Evolutionary conservation across 2,113 vertebrate genomes (phyloP), one percentile per base, ranked within the genome.

Genomic region (Chrysochloris asiatica): DNA sequence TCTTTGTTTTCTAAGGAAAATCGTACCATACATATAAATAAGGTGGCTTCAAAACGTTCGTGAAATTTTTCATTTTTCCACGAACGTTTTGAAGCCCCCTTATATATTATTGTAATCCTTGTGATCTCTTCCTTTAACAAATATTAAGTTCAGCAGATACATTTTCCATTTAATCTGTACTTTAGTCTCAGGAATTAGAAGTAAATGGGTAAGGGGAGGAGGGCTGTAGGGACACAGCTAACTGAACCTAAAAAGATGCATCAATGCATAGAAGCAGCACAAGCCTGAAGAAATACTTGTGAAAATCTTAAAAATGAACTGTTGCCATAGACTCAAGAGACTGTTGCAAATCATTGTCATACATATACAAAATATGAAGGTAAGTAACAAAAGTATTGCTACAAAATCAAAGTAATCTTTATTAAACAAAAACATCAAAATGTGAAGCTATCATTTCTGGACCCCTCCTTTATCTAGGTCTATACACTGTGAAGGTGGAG

Each of bases 161-260:
- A 10, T 1, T n/a, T 80, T 9, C 50, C 28, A 30, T 72, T 56
- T 24, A 41, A 33, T 48, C 30, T 56, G 28, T 30, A 12, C 33
- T 92, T 56, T 8, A 36, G 22, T 28, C 82, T 85, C 65, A 88
- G 80, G 65, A 79, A 28, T 63, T 71, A 59, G 45, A 81, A 36
- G 4, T 8, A 16, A 82, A 61, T 38, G 24, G 48, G 19, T 10
- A 26, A 50, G 5, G 2, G 36, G 16, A 26, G 10, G 7, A 45
- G 7, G 26, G 13, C 4, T 8, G 0, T 0, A 33, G 30, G 1
- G 0, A 2, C 6, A 17, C 22, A 13, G 24, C 22, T 36, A n/a
- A 36, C 10, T 33, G n/a, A 21, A 28, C 7, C 19, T 17, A 8
- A 52, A 63, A 82, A 45, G 56, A 16, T 43, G 48, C 43, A 6